Conservation (phyloP, 2,797 vertebrate genomes). For the Aselliscus stoliczkanus region DNA sequence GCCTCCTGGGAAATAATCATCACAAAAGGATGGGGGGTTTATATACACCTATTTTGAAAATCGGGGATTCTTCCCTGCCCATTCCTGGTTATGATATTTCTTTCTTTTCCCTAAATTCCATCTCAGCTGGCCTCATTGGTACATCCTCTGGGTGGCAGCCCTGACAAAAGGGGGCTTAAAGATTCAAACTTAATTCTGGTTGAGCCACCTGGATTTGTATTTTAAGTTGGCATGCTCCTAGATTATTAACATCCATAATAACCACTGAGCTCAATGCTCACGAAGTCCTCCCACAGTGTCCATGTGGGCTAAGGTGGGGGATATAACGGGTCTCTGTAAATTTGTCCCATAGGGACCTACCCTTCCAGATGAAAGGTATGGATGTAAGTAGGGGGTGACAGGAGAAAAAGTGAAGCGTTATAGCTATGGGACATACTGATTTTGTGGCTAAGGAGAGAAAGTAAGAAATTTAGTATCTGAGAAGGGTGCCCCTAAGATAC, state of each 20-base stretch:
- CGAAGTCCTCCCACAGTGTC: not conserved
- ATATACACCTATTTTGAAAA: not conserved
- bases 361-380: not conserved
- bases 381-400: not conserved
- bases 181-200: not conserved
- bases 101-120: not conserved
- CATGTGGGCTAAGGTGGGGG: not conserved
- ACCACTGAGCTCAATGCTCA: not conserved
- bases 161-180: not conserved
- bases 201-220: not conserved
- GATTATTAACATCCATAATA: not conserved
- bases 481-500: not conserved
- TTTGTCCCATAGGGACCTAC: not conserved
- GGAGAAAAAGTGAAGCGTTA: not conserved
- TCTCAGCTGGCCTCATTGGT: not conserved
- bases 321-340: not conserved
- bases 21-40: not conserved
- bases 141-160: not conserved
- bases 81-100: not conserved
- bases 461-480: not conserved
- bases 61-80: not conserved
- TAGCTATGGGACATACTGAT: not conserved
- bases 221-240: not conserved
- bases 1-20: not conserved
- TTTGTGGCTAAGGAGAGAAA: not conserved